Evolutionary conservation across 2,797 vertebrate genomes (phyloP).

Genomic region (Threskiornis aethiopicus): DNA sequence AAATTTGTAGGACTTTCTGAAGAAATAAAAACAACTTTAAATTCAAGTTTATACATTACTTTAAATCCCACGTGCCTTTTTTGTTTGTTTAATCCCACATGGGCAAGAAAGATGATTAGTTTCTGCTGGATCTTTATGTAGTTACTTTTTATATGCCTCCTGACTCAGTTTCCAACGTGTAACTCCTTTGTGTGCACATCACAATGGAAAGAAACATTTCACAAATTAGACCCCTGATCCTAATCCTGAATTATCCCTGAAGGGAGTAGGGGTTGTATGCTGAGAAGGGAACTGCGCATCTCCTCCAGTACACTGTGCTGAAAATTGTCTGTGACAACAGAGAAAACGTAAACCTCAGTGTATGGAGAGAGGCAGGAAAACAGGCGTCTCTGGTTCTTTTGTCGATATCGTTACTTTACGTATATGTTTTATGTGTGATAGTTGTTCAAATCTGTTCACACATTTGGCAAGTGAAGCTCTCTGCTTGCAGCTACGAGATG

Average conservation of each 20-base stretch:
- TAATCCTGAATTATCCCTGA: not conserved
- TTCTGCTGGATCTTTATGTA: not conserved
- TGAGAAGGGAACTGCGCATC: not conserved
- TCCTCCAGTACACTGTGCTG: not conserved
- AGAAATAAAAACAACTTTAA: not conserved
- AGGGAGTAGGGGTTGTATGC: not conserved
- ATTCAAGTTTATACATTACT: not conserved
- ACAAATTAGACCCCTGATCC: not conserved
- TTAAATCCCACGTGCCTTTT: not conserved
- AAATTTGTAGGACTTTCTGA: not conserved
- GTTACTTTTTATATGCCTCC: not conserved
- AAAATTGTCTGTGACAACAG: not conserved
- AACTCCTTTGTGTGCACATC: not conserved
- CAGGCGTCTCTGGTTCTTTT: not conserved
- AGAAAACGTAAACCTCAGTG: not conserved
- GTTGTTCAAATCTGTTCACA: not conserved
- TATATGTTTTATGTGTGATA: not conserved
- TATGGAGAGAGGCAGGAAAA: not conserved
- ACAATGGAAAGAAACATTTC: not conserved
- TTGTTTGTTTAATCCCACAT: not conserved
- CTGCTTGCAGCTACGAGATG: fast-evolving
- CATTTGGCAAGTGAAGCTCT: not conserved
- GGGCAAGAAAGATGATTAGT: not conserved
- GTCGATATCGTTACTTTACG: not conserved
- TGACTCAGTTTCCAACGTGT: not conserved